These are phyloP conservation scores for Menidia menidia DNA, from an alignment of 2,797 vertebrate species.

Conservation along the genomic window DNA sequence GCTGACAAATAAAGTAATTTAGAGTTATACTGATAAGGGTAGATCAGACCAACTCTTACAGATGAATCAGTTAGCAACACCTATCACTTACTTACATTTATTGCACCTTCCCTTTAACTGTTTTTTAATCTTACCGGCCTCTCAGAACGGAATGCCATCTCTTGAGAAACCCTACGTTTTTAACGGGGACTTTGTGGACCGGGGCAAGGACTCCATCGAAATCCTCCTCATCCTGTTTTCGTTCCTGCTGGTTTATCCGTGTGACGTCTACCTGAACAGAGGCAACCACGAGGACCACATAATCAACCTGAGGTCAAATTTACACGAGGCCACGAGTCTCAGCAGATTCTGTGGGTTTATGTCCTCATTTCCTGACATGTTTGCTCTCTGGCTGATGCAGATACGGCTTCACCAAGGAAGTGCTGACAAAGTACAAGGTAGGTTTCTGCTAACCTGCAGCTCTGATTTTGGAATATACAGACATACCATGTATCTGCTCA, in stretches of 20 bases:
- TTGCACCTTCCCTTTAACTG: not conserved
- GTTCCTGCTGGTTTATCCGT: conserved; percentile 91
- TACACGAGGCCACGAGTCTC: not conserved
- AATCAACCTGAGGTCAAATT: conserved; percentile 89
- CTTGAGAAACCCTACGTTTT: conserved; percentile 92
- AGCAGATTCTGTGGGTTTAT: not conserved
- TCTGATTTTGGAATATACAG: not conserved
- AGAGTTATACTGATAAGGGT: not conserved
- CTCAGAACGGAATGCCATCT: conserved; percentile 93
- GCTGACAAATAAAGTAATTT: not conserved
- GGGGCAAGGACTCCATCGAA: conserved; percentile 93
- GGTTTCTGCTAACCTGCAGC: conserved; percentile 19
- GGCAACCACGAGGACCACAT: conserved; percentile 97
- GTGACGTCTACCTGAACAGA: conserved; percentile 91
- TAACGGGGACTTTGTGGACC: conserved; percentile 95
- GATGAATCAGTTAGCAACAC: not conserved
- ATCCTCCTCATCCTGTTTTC: conserved; percentile 92
- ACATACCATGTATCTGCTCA: not conserved
- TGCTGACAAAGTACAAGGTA: conserved; percentile 95
- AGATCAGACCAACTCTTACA: not conserved
- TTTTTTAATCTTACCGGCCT: not conserved
- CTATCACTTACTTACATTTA: not conserved
- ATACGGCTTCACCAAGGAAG: conserved; percentile 96
- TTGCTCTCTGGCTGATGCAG: conserved; percentile 74
- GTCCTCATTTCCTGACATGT: not conserved